Percentiles rank a stretch among this genome's conserved stretches.
phyloP scores from a whole-genome alignment of 2,113 vertebrate genomes.

The Formicarius rufipectus region DNA sequence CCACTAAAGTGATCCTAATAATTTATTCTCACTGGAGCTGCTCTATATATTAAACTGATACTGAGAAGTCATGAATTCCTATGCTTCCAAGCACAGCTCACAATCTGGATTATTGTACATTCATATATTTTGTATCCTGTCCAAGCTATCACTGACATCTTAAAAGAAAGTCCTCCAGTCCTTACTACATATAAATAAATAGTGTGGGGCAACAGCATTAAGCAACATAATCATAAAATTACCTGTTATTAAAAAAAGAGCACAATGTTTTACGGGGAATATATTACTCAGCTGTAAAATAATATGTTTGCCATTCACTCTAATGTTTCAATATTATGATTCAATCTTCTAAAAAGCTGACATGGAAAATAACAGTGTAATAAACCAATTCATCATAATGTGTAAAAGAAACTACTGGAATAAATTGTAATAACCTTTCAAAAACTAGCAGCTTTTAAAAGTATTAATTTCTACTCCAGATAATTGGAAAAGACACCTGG shows the following conservation, averaged over 20 bases:
- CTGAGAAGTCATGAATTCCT: conserved; percentile 59
- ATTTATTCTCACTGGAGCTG: conserved; percentile 58
- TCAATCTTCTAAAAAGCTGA: conserved; percentile 81
- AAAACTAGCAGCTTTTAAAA: conserved; percentile 90
- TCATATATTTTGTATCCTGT: conserved; percentile 55
- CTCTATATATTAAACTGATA: conserved; percentile 62
- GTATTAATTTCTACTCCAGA: conserved; percentile 90
- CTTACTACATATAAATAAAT: conserved; percentile 64
- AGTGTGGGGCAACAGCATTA: conserved; percentile 69
- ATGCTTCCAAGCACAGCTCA: conserved; percentile 47
- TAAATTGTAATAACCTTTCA: conserved; percentile 88
- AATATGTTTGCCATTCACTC: conserved; percentile 77
- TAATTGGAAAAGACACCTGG: conserved; percentile 90
- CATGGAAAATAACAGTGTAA: conserved; percentile 79
- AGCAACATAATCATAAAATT: conserved; percentile 76
- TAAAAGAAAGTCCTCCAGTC: conserved; percentile 46
- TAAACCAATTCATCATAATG: conserved; percentile 84
- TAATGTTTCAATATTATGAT: conserved; percentile 77
- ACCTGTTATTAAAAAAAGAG: conserved; percentile 77
- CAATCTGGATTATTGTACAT: conserved; percentile 46
- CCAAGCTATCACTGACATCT: conserved; percentile 53
- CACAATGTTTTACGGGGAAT: conserved; percentile 65
- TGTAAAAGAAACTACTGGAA: conserved; percentile 78
- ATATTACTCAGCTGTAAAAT: conserved; percentile 73
- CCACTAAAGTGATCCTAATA: conserved; percentile 3